A percentile compares a stretch with the other conserved stretches of the same genome.
Conservation (phyloP, 2,888 invertebrate species). For the Drosophila neotestacea region DNA sequence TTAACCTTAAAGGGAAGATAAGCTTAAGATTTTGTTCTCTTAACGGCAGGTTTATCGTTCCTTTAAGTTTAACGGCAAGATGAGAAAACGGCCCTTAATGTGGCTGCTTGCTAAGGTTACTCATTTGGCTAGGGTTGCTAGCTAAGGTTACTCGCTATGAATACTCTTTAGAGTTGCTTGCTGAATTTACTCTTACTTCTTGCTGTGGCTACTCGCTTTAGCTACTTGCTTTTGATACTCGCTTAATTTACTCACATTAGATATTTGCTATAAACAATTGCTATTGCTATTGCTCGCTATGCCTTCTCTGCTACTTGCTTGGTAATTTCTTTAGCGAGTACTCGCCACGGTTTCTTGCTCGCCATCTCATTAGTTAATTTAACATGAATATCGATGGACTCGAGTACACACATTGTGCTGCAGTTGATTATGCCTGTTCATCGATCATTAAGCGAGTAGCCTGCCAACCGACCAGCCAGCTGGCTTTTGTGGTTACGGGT, state of each 20-base stretch:
- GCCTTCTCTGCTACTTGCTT: neutral
- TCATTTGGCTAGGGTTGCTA: neutral
- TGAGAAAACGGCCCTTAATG: too few relatives aligned
- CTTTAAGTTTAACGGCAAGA: too few relatives aligned
- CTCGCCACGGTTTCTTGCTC: neutral
- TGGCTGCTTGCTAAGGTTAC: neutral
- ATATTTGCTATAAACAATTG: neutral
- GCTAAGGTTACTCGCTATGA: too few relatives aligned
- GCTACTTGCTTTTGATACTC: neutral
- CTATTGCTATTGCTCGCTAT: neutral
- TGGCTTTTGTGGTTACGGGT: slow-evolving; percentile 27
- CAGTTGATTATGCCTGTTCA: slow-evolving; percentile 25
- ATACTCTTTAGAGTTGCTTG: neutral
- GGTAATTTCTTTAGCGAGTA: neutral
- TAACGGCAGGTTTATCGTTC: too few relatives aligned
- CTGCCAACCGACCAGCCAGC: neutral
- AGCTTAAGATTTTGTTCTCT: too few relatives aligned
- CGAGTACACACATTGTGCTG: slow-evolving; percentile 6
- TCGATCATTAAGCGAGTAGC: slow-evolving; percentile 35
- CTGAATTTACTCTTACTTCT: neutral
- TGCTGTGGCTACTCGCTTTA: neutral
- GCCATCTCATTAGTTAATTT: slow-evolving; percentile 21
- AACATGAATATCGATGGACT: slow-evolving; percentile 17
- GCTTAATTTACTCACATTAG: neutral
- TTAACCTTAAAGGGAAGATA: too few relatives aligned